Evolutionary conservation across 2,888 invertebrate species (phyloP).

Genomic region (Alitta virens): DNA sequence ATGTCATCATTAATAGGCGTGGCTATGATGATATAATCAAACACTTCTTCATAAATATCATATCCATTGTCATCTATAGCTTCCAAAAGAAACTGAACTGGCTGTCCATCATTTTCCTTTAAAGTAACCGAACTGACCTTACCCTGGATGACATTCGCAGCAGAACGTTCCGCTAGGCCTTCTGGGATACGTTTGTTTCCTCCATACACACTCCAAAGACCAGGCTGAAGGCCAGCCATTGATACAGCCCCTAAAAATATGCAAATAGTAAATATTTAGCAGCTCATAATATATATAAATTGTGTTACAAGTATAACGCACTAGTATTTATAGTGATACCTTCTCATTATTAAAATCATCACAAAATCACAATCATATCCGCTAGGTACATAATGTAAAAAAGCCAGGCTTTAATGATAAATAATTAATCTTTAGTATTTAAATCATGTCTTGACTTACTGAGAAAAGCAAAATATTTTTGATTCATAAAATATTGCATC

Average conservation of each 20-base stretch:
- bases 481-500: no score
- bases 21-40: conserved; percentile 65
- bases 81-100: not conserved
- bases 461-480: no score
- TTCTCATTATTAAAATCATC: no score
- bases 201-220: conserved; percentile 64
- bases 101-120: not conserved
- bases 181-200: conserved; percentile 60
- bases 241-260: conserved; percentile 59
- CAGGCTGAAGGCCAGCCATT: conserved; percentile 61
- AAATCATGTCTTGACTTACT: no score
- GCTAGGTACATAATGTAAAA: no score
- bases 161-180: conserved; percentile 46
- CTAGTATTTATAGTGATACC: no score
- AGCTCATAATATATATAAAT: no score
- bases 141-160: conserved; percentile 54
- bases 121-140: conserved; percentile 48
- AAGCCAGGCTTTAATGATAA: no score
- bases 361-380: no score
- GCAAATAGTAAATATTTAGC: not conserved
- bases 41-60: conserved; percentile 35
- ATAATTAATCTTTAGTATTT: no score
- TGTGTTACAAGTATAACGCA: no score
- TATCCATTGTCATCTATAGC: not conserved
- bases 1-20: conserved; percentile 61